A percentile compares a stretch with the other conserved stretches of the same genome.
phyloP scores from a whole-genome alignment of 2,888 invertebrate genomes.

The Aleiodes testaceus region DNA sequence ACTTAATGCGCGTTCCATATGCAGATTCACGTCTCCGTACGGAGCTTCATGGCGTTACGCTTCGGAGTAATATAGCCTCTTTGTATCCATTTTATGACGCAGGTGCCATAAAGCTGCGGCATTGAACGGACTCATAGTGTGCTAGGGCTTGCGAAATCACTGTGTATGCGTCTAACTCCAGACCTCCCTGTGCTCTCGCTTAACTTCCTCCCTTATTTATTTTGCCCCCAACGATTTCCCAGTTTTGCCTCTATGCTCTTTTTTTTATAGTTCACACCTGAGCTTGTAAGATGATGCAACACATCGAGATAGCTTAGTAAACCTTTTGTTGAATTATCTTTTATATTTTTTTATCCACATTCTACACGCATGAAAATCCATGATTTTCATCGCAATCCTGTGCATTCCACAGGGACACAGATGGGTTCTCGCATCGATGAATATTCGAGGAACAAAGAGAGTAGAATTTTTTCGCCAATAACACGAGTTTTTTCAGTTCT shows the following conservation, averaged over 20 bases:
- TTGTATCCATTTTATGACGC: slow-evolving; percentile 69
- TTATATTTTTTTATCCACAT: background rate
- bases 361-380: too few relatives aligned
- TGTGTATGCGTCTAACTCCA: slow-evolving; percentile 33
- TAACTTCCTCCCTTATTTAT: slow-evolving; percentile 16
- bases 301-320: slow-evolving; percentile 7
- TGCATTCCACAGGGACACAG: too few relatives aligned
- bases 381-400: too few relatives aligned
- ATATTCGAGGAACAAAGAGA: too few relatives aligned
- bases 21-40: slow-evolving; percentile 67
- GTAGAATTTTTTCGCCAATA: too few relatives aligned
- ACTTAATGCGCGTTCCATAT: slow-evolving; percentile 71
- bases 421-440: too few relatives aligned
- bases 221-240: slow-evolving; percentile 27
- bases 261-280: slow-evolving; percentile 28
- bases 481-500: too few relatives aligned
- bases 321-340: slow-evolving; percentile 15
- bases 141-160: slow-evolving; percentile 44
- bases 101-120: slow-evolving; percentile 62
- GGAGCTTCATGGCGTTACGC: slow-evolving; percentile 53
- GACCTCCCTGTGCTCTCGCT: slow-evolving; percentile 35
- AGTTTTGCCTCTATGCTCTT: slow-evolving; percentile 2
- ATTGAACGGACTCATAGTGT: slow-evolving; percentile 43
- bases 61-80: slow-evolving; percentile 65
- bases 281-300: slow-evolving; percentile 6